Percentiles rank a stretch among this genome's conserved stretches.
Conservation (phyloP, 1,140 invertebrate species). For the Drosophila orena region DNA sequence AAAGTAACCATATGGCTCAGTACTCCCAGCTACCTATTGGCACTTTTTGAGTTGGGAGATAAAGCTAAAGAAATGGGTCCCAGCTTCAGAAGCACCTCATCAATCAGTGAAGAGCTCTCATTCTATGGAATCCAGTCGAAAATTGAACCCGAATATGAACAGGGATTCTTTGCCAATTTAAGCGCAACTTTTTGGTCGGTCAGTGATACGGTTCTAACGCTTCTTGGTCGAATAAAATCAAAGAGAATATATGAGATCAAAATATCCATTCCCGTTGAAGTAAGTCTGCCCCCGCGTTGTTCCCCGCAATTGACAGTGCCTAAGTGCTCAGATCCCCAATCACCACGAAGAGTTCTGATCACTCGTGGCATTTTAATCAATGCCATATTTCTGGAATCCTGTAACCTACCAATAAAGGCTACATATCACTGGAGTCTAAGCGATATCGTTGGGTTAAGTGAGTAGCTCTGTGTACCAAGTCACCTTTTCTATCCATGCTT, state of each 20-base stretch:
- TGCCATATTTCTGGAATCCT: not conserved
- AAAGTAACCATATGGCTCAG: conserved; percentile 8
- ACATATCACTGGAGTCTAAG: conserved; percentile 15
- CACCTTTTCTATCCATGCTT: not conserved
- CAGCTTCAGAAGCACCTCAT: not conserved
- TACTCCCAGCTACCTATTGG: conserved; percentile 34
- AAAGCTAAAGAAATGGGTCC: not conserved
- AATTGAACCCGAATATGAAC: conserved; percentile 13
- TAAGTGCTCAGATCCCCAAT: conserved; percentile 3
- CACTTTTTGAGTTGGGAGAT: conserved; percentile 1
- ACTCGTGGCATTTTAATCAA: not conserved
- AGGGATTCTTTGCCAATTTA: conserved; percentile 18
- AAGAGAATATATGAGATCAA: not conserved
- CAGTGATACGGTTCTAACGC: not conserved
- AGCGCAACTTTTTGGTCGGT: conserved; percentile 43
- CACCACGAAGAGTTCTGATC: not conserved
- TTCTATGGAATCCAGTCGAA: not conserved
- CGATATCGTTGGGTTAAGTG: conserved; percentile 19
- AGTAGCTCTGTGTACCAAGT: conserved; percentile 9
- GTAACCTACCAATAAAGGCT: not conserved
- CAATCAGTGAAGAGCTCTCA: conserved; percentile 6
- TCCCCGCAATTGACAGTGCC: conserved; percentile 3
- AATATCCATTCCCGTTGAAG: not conserved
- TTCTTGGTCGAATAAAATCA: not conserved
- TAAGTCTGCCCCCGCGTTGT: not conserved